Evolutionary conservation across 2,797 vertebrate genomes (phyloP), one percentile per base, ranked within the genome.

Genomic region (Chromobotia macracanthus): DNA sequence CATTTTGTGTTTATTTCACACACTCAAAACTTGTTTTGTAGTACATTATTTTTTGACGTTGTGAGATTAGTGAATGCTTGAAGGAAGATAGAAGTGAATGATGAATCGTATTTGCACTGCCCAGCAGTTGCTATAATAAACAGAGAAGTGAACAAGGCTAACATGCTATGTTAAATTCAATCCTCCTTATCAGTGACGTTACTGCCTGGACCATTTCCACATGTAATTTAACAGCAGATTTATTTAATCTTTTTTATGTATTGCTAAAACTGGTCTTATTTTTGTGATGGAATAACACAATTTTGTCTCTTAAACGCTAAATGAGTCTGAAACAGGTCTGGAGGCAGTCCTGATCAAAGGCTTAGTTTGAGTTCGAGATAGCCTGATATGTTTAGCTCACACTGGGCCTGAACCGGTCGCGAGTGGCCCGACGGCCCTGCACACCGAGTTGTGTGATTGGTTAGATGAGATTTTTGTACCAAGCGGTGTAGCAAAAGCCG

Each of bases 231-330:
- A 69, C 80, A 77, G 69, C 87, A 81, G 88, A 92, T 90, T 92
- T 92, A 92, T 93, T 91, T 82, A 76, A 80, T 86, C 60, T 56
- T 65, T 76, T 82, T 84, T 81, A 90, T 87, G 88, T 86, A 88
- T 86, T 89, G 87, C 88, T 87, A 90, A 89, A 88, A 89, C 84
- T 61, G 41, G 84, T 91, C 85, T 90, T 88, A 87, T 86, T 81
- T 84, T 85, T 77, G 67, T 82, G 50, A 38, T 18, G 23, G 21
- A 69, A 72, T 69, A 76, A 66, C 53, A 80, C 25, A 12, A 65
- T 56, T 56, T 38, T 25, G 28, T 66, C 53, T 73, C 50, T 60
- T 67, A 60, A 73, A 69, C 55, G 44, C 76, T 58, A 72, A 72
- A 72, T 28, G 61, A 38, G 53, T 72, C 46, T 46, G 35, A 61